Evolutionary conservation across 1,140 invertebrate species (phyloP), one percentile per base, ranked within the genome.

Genomic region (Aphaenogaster floridana): DNA sequence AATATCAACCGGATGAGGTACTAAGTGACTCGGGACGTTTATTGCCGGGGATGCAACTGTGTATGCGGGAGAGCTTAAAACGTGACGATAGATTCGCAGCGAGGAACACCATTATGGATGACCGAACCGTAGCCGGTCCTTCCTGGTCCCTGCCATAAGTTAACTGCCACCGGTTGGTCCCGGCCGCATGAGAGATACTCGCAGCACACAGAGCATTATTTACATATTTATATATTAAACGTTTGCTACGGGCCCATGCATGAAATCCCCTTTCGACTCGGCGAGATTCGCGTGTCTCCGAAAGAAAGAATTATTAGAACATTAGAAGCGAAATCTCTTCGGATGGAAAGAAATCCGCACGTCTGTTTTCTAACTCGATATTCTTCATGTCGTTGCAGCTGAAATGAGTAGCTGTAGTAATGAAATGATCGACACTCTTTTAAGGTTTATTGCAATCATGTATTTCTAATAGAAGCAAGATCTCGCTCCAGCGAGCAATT

Each of bases 171-270:
- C 89, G 92, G 89, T 92, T 78, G 88, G 87, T 91, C 91, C 87
- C 86, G 83, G 89, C 88, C 86, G 91, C 91, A 94, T 92, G 93
- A 94, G 90, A 94, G 93, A 94, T 94, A 93, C 89, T 85, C 91
- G 84, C 86, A 84, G 88, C 91, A 34, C 39, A 77, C 64, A 74
- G 90, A 88, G 91, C 93, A 92, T 94, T 94, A 94, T 94, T 94
- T 94, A 94, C 93, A 94, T 94, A 94, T 94, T 94, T 94, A 94
- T 94, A 92, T 92, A 93, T 94, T 94, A 94, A 93, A 91, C 90
- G 92, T 80, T 88, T 88, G 86, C 77, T 66, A 81, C 72, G 74
- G 69, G 63, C 42, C 81, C 50, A 88, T 79, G 80, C 88, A 57
- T 84, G 89, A 90, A 83, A 91, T 89, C 81, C 86, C 87, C 88